These are phyloP conservation scores for Acleris emargana DNA, from an alignment of 2,888 invertebrate genomes.

Conservation along the genomic window DNA sequence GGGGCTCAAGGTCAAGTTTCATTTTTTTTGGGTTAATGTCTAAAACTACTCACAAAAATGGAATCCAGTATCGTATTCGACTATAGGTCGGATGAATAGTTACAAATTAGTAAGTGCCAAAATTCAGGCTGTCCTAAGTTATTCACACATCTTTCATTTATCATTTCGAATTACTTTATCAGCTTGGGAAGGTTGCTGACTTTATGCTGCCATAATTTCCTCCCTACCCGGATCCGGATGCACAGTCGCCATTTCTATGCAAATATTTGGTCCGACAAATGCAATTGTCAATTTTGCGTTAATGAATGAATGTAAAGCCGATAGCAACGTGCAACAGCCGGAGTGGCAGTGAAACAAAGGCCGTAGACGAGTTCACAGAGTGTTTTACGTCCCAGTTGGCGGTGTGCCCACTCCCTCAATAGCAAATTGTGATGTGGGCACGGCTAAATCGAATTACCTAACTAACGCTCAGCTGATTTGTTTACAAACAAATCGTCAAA, in stretches of 20 bases:
- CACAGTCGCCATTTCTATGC: neutral
- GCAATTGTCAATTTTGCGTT: constrained; percentile 23
- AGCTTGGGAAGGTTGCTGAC: too few species aligned
- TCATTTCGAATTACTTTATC: too few species aligned
- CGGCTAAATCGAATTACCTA: constrained; percentile 25
- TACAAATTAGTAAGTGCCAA: too few species aligned
- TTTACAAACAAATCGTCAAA: constrained; percentile 30
- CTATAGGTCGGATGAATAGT: too few species aligned
- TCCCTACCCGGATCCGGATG: constrained; percentile 3
- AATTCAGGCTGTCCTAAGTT: too few species aligned
- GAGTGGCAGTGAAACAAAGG: constrained; percentile 25
- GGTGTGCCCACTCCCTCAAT: constrained; percentile 22
- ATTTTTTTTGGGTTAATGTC: too few species aligned
- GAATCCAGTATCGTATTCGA: too few species aligned
- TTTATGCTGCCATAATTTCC: too few species aligned
- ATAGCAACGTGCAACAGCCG: neutral
- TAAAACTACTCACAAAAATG: too few species aligned
- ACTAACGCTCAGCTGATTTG: constrained; percentile 27
- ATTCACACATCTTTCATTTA: too few species aligned
- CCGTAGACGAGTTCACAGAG: constrained; percentile 14
- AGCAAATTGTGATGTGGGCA: constrained; percentile 21
- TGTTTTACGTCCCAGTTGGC: constrained; percentile 20
- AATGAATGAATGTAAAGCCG: constrained; percentile 23
- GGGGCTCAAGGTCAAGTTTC: too few species aligned
- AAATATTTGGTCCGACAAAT: neutral